Conservation (phyloP, 92 coral and sea anemone genomes). For the Parazoanthus darwini region DNA sequence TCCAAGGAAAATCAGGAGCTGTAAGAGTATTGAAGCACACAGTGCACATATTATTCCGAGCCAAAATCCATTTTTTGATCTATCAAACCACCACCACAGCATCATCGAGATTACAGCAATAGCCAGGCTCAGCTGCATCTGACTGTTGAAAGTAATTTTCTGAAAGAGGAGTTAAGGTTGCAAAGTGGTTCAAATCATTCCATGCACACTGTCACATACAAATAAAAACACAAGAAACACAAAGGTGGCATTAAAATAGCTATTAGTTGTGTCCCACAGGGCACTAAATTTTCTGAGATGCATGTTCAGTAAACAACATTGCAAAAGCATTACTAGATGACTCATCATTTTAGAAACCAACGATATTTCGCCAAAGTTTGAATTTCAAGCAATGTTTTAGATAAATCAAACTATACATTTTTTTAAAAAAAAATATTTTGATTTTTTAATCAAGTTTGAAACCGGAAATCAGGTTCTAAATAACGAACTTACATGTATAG, state of each 20-base stretch:
- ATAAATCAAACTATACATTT: neutral
- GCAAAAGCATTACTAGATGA: neutral
- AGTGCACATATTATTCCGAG: slow-evolving; percentile 82
- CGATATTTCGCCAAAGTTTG: neutral
- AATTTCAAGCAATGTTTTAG: neutral
- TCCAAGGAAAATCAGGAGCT: slow-evolving; percentile 72
- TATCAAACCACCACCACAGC: slow-evolving; percentile 97
- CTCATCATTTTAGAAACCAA: neutral
- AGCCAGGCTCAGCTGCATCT: slow-evolving; percentile 73
- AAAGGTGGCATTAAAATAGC: neutral
- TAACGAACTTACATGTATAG: neutral
- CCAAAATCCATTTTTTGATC: slow-evolving; percentile 92
- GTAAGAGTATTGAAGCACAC: slow-evolving; percentile 71
- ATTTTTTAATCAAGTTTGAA: neutral
- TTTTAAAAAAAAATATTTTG: no score
- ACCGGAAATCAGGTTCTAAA: slow-evolving; percentile 4
- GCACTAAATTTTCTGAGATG: no score
- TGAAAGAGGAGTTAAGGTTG: slow-evolving; percentile 64
- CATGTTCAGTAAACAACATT: no score
- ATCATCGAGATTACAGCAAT: slow-evolving; percentile 78
- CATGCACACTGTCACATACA: no score
- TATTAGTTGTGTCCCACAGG: no score
- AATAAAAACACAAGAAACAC: no score
- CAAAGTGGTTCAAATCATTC: neutral
- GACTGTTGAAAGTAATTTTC: slow-evolving; percentile 94